Base-by-base conservation (phyloP, 2,113 vertebrate genomes). In the Amphiprion ocellaris region DNA sequence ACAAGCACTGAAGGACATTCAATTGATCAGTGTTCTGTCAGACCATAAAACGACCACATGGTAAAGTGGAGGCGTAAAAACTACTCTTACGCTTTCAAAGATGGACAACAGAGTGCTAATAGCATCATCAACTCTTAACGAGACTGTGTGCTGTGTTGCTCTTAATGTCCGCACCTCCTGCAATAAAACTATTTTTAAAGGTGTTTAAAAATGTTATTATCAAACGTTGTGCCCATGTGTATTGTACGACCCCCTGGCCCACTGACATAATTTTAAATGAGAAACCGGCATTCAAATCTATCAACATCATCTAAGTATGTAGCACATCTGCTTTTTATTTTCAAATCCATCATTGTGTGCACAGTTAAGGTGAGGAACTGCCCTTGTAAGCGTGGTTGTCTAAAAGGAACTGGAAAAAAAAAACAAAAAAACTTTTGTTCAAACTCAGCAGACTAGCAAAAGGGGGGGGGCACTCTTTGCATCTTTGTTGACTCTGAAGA, bases 401-500 rank as follows among this genome's bases (percentile, higher is more conserved):
- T 46, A 15, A 80, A 74, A 87, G 12, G 28, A 80, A 37, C 11
- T 28, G 8, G 53, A 76, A 66, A 79, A 66, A 79, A 66, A 58
- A 1, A 5, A 7, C 4, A 33, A 33, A 74, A 79, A 82, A 83
- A 74, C 46, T 76, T 74, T 80, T 79, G 83, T 86, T 76, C 46
- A 69, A 76, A 83, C 50, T 65, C 65, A 69, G 69, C 71, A 60
- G 72, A 81, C 50, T 62, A 74, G 41, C 78, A 77, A 46, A 64
- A 69, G 10, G 52, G 24, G 2, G 37, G 17, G 73, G 82, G 70
- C 46, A 14, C n/a, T 47, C 60, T 74, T 56, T 87, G 74, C 77
- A 87, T 87, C 75, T 86, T 63, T 78, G 88, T 92, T 88, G 83
- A 85, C 83, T 86, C 61, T 69, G 69, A 79, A 75, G 82, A 79